Base-by-base conservation (phyloP, 2,113 vertebrate genomes). In the Sinocyclocheilus rhinocerous region DNA sequence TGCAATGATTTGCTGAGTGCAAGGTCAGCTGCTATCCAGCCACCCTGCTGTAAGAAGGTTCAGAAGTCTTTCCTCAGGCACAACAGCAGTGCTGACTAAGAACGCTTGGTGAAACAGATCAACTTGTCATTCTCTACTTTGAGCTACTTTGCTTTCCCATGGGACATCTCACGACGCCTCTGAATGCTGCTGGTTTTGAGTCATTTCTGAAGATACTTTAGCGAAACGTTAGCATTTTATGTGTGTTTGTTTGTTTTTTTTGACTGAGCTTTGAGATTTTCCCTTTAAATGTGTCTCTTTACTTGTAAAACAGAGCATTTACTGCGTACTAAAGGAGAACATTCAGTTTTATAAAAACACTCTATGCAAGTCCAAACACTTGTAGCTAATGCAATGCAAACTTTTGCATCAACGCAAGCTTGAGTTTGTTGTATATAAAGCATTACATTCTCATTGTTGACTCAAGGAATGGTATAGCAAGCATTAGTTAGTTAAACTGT, bases 51-150 rank as follows among this genome's bases (percentile, higher is more conserved):
- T 42, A 65, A 69, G 61, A 33, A 81, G 24, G 39, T 42, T 69
- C 20, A 50, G 6, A 18, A 65, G 61, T 81, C 80, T 69, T 48
- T 48, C n/a, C 61, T 81, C 61, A 13, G n/a, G 61, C 80, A 22
- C 42, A 81, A 81, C 16, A 16, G n/a, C 8, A 29, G 80, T 61
- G 80, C 59, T 69, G 80, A 81, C 80, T 65, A 81, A 81, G 80
- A 50, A 67, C 61, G 12, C 78, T 24, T 42, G 18, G 59, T 42
- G 75, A 45, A 81, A 81, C 33, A 65, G 78, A 42, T 42, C 59
- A 81, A 65, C 78, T n/a, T 48, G 78, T 81, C 78, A 63, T 65
- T 45, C 36, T 45, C 59, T 45, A 24, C 79, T 26, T 13, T 10
- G 24, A 78, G 50, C 6, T 78, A 33, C 26, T 57, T 18, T 16